Conservation (phyloP, 2,888 invertebrate genomes). For the Dryococelus australis region DNA sequence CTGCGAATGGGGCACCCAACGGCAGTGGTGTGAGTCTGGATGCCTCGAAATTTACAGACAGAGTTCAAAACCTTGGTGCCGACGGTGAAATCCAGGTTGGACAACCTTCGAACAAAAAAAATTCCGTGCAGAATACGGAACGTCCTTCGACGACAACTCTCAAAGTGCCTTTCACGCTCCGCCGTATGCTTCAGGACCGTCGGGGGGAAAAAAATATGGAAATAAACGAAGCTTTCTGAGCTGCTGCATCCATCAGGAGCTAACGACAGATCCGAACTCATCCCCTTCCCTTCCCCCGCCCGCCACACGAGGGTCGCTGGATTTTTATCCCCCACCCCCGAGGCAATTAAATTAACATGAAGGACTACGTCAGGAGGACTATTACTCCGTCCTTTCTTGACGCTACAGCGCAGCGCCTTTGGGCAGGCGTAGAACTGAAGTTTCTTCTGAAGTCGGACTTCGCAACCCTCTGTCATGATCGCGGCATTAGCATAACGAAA, state of each 20-base stretch:
- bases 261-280: neutral
- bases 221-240: neutral
- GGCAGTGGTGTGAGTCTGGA: too few relatives aligned
- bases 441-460: neutral
- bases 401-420: neutral
- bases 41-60: too few relatives aligned
- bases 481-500: constrained; percentile 16
- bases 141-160: neutral
- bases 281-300: neutral
- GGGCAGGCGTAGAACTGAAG: neutral
- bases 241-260: neutral
- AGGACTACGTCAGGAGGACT: neutral
- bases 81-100: too few relatives aligned
- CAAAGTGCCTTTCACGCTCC: neutral
- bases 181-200: neutral
- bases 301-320: neutral
- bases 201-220: neutral
- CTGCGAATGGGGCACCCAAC: too few relatives aligned
- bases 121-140: neutral
- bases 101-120: neutral
- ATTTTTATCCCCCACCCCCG: neutral
- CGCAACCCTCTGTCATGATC: neutral
- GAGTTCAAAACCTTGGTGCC: too few relatives aligned
- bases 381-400: neutral
- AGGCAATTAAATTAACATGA: neutral